phyloP scores from a whole-genome alignment of 1,140 invertebrate genomes.

The Psix sp. region DNA sequence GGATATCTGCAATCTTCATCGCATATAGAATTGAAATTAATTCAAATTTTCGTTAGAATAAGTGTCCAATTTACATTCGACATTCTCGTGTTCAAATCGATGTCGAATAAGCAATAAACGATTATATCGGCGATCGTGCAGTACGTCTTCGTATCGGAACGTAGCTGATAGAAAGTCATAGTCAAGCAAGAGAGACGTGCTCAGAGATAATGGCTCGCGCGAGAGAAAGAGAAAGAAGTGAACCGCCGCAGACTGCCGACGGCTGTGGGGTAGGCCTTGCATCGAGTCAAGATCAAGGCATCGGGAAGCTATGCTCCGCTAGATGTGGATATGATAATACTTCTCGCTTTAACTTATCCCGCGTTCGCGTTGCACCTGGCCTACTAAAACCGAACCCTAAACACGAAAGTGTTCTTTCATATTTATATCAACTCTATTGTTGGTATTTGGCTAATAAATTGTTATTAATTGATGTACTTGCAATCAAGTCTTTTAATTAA shows the following conservation, averaged over 20 bases:
- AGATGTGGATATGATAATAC: conserved; percentile 61
- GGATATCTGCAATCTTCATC: conserved; percentile 11
- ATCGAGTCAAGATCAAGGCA: conserved; percentile 73
- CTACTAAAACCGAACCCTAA: conserved; percentile 53
- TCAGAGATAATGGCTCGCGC: conserved; percentile 34
- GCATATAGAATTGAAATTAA: conserved; percentile 48
- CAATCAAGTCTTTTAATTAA: background rate
- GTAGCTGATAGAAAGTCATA: conserved; percentile 60
- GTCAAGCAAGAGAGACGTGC: conserved; percentile 34
- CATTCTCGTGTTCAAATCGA: conserved; percentile 43
- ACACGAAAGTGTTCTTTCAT: conserved; percentile 60
- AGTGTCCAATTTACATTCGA: conserved; percentile 42
- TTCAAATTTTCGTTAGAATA: conserved; percentile 48
- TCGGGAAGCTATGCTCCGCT: conserved; percentile 52
- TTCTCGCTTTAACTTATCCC: conserved; percentile 52
- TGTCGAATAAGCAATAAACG: conserved; percentile 53
- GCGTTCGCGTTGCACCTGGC: conserved; percentile 57
- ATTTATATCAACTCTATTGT: conserved; percentile 32
- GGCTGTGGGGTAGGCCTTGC: conserved; percentile 65
- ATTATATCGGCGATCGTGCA: conserved; percentile 36
- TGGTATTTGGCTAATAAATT: conserved; percentile 7
- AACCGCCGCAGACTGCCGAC: conserved; percentile 50
- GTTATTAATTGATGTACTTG: background rate
- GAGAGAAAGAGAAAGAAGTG: conserved; percentile 54
- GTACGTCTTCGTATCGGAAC: conserved; percentile 38